Percentiles rank a stretch among this genome's conserved stretches.
Evolutionary conservation across 2,113 vertebrate genomes (phyloP).

Genomic region (Himantopus leucocephalus): DNA sequence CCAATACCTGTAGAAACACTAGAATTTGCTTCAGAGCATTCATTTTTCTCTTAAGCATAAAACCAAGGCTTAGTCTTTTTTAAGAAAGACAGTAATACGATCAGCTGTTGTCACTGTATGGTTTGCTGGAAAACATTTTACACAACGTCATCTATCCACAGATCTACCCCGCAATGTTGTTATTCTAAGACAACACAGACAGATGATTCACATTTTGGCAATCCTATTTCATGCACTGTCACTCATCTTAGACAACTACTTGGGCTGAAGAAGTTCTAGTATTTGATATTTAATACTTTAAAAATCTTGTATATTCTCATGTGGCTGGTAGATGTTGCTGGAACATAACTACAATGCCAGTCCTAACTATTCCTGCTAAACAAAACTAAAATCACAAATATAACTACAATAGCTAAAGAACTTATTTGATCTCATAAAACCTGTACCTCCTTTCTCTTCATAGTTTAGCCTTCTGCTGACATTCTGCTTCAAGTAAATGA

Average conservation of each 20-base stretch:
- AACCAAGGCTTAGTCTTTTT: neutral
- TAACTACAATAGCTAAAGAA: neutral
- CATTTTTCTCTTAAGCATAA: neutral
- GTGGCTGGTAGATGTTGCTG: neutral
- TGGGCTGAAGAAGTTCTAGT: neutral
- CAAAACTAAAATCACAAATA: neutral
- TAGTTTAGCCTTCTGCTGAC: neutral
- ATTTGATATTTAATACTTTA: neutral
- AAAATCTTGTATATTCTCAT: neutral
- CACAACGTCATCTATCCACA: neutral
- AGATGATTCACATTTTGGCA: slow-evolving; percentile 15
- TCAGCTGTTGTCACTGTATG: neutral
- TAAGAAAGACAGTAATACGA: neutral
- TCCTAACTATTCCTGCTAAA: neutral
- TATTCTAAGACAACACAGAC: neutral
- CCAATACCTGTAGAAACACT: neutral
- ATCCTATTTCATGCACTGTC: slow-evolving; percentile 9
- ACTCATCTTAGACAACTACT: neutral
- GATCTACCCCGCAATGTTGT: neutral
- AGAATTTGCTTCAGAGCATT: neutral
- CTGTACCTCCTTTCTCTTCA: neutral
- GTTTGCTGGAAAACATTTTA: slow-evolving; percentile 1
- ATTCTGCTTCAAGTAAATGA: neutral
- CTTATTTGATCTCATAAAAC: neutral
- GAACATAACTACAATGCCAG: neutral